Conservation (phyloP, 2,113 vertebrate genomes). For the Rhinopomastus cyanomelas region DNA sequence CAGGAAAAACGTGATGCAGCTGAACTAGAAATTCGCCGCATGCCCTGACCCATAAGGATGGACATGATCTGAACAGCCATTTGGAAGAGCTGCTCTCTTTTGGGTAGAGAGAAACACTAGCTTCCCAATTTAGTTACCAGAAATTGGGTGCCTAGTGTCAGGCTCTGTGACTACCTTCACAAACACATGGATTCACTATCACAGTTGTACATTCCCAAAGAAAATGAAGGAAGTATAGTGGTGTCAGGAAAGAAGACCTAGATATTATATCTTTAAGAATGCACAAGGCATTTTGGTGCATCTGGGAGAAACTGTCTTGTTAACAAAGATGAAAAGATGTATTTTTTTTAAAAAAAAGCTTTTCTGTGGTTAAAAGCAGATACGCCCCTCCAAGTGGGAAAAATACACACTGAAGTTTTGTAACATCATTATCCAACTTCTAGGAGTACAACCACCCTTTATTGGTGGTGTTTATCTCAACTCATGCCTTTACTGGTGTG, state of each 20-base stretch:
- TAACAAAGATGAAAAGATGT: neutral
- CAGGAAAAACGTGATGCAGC: neutral
- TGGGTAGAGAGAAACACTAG: neutral
- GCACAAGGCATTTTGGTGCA: neutral
- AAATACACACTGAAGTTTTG: neutral
- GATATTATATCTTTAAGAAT: neutral
- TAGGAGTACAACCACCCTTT: neutral
- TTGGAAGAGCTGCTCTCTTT: neutral
- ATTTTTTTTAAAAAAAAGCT: neutral
- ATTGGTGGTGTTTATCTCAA: neutral
- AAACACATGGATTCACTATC: neutral
- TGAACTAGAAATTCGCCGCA: neutral
- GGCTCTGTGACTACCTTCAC: neutral
- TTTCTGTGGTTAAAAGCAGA: neutral
- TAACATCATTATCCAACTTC: neutral
- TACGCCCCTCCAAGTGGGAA: rapidly evolving
- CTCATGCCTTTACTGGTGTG: neutral
- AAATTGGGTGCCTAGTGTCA: neutral
- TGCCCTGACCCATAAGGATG: neutral
- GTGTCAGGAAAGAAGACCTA: neutral
- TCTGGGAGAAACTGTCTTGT: neutral
- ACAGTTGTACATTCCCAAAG: neutral
- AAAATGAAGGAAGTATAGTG: neutral
- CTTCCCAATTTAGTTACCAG: neutral
- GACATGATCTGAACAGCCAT: neutral